Percentiles rank a stretch among this genome's conserved stretches.
Conservation (phyloP, 2,113 vertebrate genomes). For the Rynchops niger region DNA sequence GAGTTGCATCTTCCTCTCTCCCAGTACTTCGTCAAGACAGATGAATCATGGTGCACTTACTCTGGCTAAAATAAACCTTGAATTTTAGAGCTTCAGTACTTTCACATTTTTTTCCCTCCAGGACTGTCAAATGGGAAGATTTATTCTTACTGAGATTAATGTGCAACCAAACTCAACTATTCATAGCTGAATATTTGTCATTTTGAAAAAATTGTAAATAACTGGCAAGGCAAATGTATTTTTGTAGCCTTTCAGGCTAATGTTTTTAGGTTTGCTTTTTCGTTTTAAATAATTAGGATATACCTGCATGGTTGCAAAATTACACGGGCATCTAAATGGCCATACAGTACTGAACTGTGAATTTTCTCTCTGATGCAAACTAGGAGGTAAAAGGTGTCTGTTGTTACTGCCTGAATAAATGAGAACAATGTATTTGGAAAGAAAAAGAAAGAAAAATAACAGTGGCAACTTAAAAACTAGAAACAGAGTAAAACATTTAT, state of each 20-base stretch:
- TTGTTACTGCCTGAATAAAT: neutral
- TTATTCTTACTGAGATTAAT: slow-evolving; percentile 12
- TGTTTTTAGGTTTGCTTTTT: neutral
- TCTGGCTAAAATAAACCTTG: slow-evolving; percentile 53
- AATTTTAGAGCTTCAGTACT: slow-evolving; percentile 8
- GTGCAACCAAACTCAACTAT: neutral
- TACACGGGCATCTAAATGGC: neutral
- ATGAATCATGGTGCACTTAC: slow-evolving; percentile 8
- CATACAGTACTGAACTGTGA: neutral
- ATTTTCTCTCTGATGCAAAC: neutral
- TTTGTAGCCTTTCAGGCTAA: slow-evolving; percentile 27
- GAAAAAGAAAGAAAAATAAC: neutral
- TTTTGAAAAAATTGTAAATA: slow-evolving; percentile 18
- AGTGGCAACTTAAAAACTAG: neutral
- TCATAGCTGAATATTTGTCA: slow-evolving; percentile 36
- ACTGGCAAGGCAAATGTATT: slow-evolving; percentile 3
- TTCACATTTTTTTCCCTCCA: neutral
- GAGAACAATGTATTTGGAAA: neutral
- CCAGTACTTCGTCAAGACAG: neutral
- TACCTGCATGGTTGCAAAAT: neutral
- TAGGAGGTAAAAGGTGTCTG: neutral
- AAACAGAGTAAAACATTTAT: neutral
- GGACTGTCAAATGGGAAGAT: neutral
- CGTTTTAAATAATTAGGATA: neutral
- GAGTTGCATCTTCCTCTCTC: neutral